Evolutionary conservation across 1,140 invertebrate species (phyloP).

Genomic region (Monomorium pharaonis): DNA sequence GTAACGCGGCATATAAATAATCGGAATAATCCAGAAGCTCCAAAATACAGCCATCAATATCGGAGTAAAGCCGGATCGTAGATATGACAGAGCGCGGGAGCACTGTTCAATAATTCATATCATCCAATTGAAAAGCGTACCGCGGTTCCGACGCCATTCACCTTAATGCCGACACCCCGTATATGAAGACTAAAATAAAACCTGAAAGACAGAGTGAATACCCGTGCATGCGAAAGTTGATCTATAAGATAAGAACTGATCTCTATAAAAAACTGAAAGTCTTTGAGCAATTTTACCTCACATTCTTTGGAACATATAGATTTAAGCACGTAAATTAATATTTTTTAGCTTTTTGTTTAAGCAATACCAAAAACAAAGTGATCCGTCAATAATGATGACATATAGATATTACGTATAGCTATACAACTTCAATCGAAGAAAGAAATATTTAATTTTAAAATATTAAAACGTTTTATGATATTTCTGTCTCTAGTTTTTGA

Average conservation of each 20-base stretch:
- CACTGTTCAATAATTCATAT: constrained; percentile 73
- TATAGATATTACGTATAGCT: no score
- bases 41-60: constrained; percentile 67
- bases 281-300: not conserved
- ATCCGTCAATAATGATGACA: no score
- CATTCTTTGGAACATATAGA: not conserved
- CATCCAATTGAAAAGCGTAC: constrained; percentile 67
- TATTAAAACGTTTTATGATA: no score
- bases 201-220: constrained; percentile 7
- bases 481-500: no score
- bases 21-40: constrained; percentile 59
- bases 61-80: constrained; percentile 48
- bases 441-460: no score
- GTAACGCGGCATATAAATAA: constrained; percentile 56
- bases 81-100: constrained; percentile 55
- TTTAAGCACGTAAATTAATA: no score
- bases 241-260: constrained; percentile 18
- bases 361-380: no score
- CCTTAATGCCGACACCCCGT: constrained; percentile 40
- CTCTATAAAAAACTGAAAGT: not conserved
- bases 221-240: constrained; percentile 28
- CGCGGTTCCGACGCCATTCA: constrained; percentile 58
- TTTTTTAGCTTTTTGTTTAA: no score
- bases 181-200: constrained; percentile 40
- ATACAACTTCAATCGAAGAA: no score